A percentile compares a stretch with the other conserved stretches of the same genome.
Evolutionary conservation across 2,113 vertebrate genomes (phyloP).

Genomic region (Trichomycterus rosablanca): DNA sequence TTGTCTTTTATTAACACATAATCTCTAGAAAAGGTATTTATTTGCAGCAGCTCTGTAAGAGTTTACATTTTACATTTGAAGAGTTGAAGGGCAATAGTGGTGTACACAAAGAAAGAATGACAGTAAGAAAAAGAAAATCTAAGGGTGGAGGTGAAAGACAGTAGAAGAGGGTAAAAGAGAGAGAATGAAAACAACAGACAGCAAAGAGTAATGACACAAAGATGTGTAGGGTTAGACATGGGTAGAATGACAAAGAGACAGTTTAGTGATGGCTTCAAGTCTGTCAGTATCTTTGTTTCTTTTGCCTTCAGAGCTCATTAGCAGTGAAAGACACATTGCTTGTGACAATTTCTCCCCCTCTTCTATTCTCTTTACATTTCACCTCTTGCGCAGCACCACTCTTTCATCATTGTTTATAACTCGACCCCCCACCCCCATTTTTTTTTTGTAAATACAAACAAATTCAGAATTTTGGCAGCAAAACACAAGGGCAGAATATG

Average conservation of each 20-base stretch:
- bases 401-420: slow-evolving; percentile 37
- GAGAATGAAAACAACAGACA: neutral
- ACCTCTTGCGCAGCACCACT: slow-evolving; percentile 26
- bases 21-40: too few relatives aligned
- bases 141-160: neutral
- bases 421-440: slow-evolving; percentile 17
- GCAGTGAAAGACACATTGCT: slow-evolving; percentile 64
- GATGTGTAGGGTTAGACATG: slow-evolving; percentile 3
- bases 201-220: slow-evolving; percentile 11
- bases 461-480: too few relatives aligned
- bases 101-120: neutral
- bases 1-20: too few relatives aligned
- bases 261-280: slow-evolving; percentile 50
- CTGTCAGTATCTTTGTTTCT: slow-evolving; percentile 61
- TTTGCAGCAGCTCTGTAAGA: too few relatives aligned
- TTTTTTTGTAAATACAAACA: too few relatives aligned
- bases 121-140: neutral
- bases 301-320: slow-evolving; percentile 71
- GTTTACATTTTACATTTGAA: too few relatives aligned
- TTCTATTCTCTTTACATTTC: slow-evolving; percentile 27
- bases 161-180: neutral
- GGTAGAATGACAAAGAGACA: slow-evolving; percentile 40
- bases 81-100: too few relatives aligned
- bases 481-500: too few relatives aligned
- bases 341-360: slow-evolving; percentile 56